Evolutionary conservation across 2,888 invertebrate species (phyloP), one percentile per base, ranked within the genome.

Genomic region (Rutpela maculata): DNA sequence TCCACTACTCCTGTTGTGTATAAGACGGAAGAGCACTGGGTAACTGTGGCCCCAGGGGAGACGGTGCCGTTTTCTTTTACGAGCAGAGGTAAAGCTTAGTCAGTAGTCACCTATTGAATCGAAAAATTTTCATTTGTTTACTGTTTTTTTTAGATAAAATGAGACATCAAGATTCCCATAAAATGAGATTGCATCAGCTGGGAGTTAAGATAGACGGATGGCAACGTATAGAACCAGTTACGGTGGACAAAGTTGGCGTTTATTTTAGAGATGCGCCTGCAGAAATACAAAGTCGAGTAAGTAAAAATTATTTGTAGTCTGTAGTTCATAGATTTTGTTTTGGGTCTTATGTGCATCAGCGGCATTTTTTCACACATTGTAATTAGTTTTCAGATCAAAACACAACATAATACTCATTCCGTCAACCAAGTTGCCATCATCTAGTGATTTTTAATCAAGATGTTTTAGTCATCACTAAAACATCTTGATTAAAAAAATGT

Each of bases 211-310:
- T 99, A 22, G 96, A 97, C 83, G 98, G 97, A 70, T 99, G 98
- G 98, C 93, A 94, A 81, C 91, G 93, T 50, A 91, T 97, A 69
- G 94, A 95, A 82, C 97, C 99, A 0, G 95, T 99, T 17, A 96
- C 98, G 10, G 96, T 99, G 0, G 99, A 99, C 90, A 95, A 96
- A 89, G 98, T 99, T 22, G 99, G 99, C 1, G 93, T 96, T 60
- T 99, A 95, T 91, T 99, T 99, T 88, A 91, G 97, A n/a, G 93
- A 93, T 80, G 93, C 94, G 0, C 89, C 87, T 43, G 89, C 91
- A 10, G 90, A 91, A 78, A 82, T 88, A 63, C 86, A 88, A 77
- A 83, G 84, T 78, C 84, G 87, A 72, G 88, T 88, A 83, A 83
- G 85, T 83, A 69, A 26, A 65, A 26, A 5, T 19, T 67, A 35